Percentiles rank a stretch among this genome's conserved stretches.
phyloP scores from a whole-genome alignment of 2,113 vertebrate genomes.

The Elachura formosa region DNA sequence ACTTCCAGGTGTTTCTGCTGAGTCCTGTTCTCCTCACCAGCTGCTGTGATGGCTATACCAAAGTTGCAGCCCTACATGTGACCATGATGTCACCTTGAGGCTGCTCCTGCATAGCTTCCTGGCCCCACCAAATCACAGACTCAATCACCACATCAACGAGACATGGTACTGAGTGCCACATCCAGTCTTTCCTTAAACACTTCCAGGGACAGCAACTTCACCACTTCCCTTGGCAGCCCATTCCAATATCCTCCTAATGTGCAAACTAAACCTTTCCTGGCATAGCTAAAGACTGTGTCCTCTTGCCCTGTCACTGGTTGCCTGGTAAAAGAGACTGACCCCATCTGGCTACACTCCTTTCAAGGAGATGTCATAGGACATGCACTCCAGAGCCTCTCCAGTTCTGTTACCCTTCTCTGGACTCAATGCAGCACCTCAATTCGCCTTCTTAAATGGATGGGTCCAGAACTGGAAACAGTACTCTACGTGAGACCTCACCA shows the following conservation, averaged over 20 bases:
- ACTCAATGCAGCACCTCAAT: neutral
- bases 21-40: neutral
- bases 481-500: neutral
- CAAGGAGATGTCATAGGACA: neutral
- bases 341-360: neutral
- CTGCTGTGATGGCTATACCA: rapidly evolving
- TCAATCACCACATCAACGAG: neutral
- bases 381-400: neutral
- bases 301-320: neutral
- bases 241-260: neutral
- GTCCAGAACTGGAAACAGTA: neutral
- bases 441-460: neutral
- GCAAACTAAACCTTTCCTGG: neutral
- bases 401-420: neutral
- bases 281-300: neutral
- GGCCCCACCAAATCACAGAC: neutral
- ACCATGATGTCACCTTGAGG: neutral
- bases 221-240: neutral
- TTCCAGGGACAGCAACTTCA: neutral
- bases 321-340: neutral
- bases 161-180: neutral
- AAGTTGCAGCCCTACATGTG: rapidly evolving
- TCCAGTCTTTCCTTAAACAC: neutral
- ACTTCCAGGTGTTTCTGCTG: neutral
- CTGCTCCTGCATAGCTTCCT: neutral